Percentiles rank a stretch among this genome's conserved stretches.
Evolutionary conservation across 2,888 invertebrate genomes (phyloP).

Genomic region (Apotomis betuletana): DNA sequence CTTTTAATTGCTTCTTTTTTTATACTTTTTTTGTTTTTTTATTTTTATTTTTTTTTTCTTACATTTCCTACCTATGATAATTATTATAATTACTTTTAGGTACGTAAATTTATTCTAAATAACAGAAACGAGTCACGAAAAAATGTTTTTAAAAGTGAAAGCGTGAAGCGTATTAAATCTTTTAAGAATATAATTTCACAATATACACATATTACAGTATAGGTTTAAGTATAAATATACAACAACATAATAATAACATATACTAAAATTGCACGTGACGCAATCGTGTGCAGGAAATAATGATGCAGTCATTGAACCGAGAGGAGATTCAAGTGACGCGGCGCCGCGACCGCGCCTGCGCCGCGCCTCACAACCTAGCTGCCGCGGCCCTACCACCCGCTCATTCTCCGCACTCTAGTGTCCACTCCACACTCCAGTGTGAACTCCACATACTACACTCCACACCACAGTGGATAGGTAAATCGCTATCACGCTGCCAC

Average conservation of each 20-base stretch:
- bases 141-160: constrained; percentile 77
- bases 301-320: constrained; percentile 81
- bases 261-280: constrained; percentile 81
- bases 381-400: constrained; percentile 44
- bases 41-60: constrained; percentile 52
- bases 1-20: constrained; percentile 79
- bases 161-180: constrained; percentile 82
- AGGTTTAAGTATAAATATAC: constrained; percentile 81
- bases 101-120: constrained; percentile 84
- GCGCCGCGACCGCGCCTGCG: constrained; percentile 49
- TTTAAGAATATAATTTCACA: constrained; percentile 82
- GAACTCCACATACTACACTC: too few relatives aligned
- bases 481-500: too few relatives aligned
- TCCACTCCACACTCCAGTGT: not conserved
- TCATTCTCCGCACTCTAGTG: constrained; percentile 32
- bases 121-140: constrained; percentile 83
- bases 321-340: constrained; percentile 76
- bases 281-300: constrained; percentile 80
- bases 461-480: too few relatives aligned
- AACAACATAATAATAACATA: constrained; percentile 83
- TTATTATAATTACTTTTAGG: constrained; percentile 83
- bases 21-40: constrained; percentile 59
- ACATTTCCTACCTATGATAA: constrained; percentile 70
- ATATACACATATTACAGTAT: constrained; percentile 82
- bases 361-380: constrained; percentile 75